Percentiles rank a stretch among this genome's conserved stretches.
Evolutionary conservation across 1,140 invertebrate genomes (phyloP).

Genomic region (Ericerus pela): DNA sequence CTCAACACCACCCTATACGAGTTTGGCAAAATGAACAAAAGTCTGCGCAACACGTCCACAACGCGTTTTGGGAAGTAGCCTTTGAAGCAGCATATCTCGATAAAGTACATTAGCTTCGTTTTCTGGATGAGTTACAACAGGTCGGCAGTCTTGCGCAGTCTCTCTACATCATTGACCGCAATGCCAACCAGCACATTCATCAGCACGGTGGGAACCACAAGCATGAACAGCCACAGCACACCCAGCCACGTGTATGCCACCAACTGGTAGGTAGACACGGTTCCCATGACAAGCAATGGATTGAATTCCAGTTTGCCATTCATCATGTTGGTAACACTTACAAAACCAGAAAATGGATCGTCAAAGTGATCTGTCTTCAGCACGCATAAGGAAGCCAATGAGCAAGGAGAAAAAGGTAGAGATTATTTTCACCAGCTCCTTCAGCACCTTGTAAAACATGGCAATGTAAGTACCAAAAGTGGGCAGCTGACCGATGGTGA

Average conservation of each 20-base stretch:
- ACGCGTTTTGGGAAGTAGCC: conserved; percentile 50
- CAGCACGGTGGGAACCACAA: conserved; percentile 62
- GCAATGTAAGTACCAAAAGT: conserved; percentile 73
- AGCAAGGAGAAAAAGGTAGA: conserved; percentile 67
- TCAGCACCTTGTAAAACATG: conserved; percentile 70
- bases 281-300: conserved; percentile 46
- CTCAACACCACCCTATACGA: conserved; percentile 59
- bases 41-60: conserved; percentile 51
- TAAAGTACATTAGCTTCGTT: conserved; percentile 59
- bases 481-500: conserved; percentile 73
- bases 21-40: conserved; percentile 55
- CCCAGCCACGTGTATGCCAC: conserved; percentile 50
- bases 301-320: conserved; percentile 65
- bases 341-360: conserved; percentile 60
- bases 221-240: conserved; percentile 53
- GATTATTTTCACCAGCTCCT: conserved; percentile 66
- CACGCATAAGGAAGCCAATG: conserved; percentile 70
- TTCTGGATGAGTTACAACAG: conserved; percentile 56
- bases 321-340: conserved; percentile 78
- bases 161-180: conserved; percentile 63
- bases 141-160: conserved; percentile 56
- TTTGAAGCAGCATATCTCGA: conserved; percentile 53
- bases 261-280: conserved; percentile 41
- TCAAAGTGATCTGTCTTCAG: conserved; percentile 59
- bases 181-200: conserved; percentile 72